A percentile compares a stretch with the other conserved stretches of the same genome.
These are phyloP conservation scores for Tricholaema leucomelas DNA, from an alignment of 2,113 vertebrate species.

Conservation along the genomic window DNA sequence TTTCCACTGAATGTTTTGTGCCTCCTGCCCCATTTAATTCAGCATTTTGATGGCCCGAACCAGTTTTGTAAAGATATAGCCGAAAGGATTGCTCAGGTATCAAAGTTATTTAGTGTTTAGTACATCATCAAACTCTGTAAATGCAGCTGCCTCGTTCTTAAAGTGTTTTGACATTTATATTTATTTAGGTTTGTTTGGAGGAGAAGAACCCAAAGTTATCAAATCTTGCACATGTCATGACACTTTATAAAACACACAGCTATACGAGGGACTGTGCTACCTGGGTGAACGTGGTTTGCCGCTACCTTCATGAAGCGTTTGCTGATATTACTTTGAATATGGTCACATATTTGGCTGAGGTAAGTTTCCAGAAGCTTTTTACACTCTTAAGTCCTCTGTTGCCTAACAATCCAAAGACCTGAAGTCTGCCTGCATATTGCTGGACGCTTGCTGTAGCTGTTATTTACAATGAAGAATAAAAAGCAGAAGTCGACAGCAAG, in stretches of 20 bases:
- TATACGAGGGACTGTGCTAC: conserved; percentile 95
- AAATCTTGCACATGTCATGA: conserved; percentile 97
- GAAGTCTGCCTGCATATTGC: neutral
- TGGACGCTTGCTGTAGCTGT: neutral
- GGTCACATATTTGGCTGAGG: conserved; percentile 97
- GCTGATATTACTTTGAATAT: conserved; percentile 92
- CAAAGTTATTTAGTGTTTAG: neutral
- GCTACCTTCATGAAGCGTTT: conserved; percentile 98
- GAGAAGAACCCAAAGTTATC: conserved; percentile 97
- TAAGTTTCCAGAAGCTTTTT: conserved; percentile 56
- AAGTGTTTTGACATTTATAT: conserved; percentile 35
- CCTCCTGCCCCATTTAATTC: conserved; percentile 95
- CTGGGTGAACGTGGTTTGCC: conserved; percentile 97
- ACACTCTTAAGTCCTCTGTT: neutral
- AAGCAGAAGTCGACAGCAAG: neutral
- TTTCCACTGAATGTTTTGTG: conserved; percentile 97
- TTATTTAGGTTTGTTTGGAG: conserved; percentile 89
- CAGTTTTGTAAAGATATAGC: conserved; percentile 98
- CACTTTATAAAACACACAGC: conserved; percentile 95
- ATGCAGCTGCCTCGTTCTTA: neutral
- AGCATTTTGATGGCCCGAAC: conserved; percentile 92
- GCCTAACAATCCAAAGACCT: neutral
- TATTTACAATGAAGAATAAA: neutral
- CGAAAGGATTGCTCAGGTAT: conserved; percentile 96
- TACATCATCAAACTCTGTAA: neutral